Conservation (phyloP, 2,888 invertebrate species). For the Cantharis flavilabris region DNA sequence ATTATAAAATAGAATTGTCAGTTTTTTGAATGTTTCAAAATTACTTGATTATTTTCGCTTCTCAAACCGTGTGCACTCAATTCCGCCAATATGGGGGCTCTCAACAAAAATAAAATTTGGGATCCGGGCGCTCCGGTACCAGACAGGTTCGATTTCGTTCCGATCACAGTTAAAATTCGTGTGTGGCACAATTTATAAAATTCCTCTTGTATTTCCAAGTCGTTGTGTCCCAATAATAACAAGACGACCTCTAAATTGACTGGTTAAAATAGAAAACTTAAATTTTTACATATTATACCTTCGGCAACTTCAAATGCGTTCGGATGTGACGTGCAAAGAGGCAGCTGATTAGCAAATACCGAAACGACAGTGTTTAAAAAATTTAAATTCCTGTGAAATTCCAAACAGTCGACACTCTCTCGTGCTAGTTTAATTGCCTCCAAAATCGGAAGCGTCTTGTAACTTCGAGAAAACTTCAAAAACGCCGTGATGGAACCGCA, state of each 20-base stretch:
- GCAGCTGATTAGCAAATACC: conserved; percentile 44
- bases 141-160: conserved; percentile 55
- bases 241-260: conserved; percentile 46
- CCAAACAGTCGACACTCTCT: conserved; percentile 61
- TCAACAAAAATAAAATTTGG: conserved; percentile 61
- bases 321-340: conserved; percentile 23
- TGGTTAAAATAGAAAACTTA: neutral
- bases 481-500: conserved; percentile 57
- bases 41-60: conserved; percentile 54
- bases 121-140: conserved; percentile 52
- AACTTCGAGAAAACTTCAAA: conserved; percentile 54
- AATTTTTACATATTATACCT: neutral
- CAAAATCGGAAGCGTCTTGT: conserved; percentile 41
- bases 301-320: conserved; percentile 11
- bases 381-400: conserved; percentile 63
- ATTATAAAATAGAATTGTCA: neutral
- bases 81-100: conserved; percentile 64
- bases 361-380: conserved; percentile 55
- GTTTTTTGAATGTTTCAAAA: neutral
- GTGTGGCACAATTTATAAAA: conserved; percentile 62
- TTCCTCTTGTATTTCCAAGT: conserved; percentile 59
- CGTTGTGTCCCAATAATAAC: conserved; percentile 62
- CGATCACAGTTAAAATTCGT: conserved; percentile 61
- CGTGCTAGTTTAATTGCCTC: conserved; percentile 58
- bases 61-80: conserved; percentile 67